These are phyloP conservation scores for Agriotes lineatus DNA, from an alignment of 2,888 invertebrate species.

Conservation along the genomic window DNA sequence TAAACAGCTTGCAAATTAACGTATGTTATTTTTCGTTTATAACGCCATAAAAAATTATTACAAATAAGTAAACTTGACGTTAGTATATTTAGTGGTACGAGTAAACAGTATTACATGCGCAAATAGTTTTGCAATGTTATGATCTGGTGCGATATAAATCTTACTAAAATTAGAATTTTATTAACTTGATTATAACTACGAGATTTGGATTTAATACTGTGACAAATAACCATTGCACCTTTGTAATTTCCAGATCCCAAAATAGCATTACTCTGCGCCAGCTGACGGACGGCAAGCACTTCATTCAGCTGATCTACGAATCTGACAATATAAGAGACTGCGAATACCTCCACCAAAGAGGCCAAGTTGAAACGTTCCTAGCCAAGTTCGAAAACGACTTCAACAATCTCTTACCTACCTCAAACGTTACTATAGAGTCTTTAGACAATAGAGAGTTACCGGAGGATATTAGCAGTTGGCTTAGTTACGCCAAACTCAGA, in stretches of 20 bases:
- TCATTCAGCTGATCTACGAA: conserved; percentile 78
- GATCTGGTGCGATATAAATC: too few relatives aligned
- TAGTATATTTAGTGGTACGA: too few relatives aligned
- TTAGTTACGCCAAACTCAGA: conserved; percentile 72
- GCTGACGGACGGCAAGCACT: conserved; percentile 76
- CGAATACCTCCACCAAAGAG: conserved; percentile 72
- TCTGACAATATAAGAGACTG: conserved; percentile 75
- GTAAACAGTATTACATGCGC: too few relatives aligned
- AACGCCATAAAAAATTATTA: too few relatives aligned
- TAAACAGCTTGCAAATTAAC: too few relatives aligned
- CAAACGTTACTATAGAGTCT: conserved; percentile 70
- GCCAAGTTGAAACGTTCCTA: conserved; percentile 71
- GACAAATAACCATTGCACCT: too few relatives aligned
- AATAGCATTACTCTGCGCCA: conserved; percentile 74
- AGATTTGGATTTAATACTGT: too few relatives aligned
- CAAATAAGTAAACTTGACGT: too few relatives aligned
- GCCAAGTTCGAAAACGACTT: conserved; percentile 72
- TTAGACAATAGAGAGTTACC: conserved; percentile 68
- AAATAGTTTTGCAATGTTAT: too few relatives aligned
- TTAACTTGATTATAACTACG: too few relatives aligned
- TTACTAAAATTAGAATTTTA: too few relatives aligned
- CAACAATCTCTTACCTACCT: conserved; percentile 58
- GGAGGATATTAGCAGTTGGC: conserved; percentile 68
- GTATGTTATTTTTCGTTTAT: too few relatives aligned
- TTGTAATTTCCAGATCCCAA: conserved; percentile 58